phyloP scores from a whole-genome alignment of 2,113 vertebrate genomes.

The Burhinus bistriatus region DNA sequence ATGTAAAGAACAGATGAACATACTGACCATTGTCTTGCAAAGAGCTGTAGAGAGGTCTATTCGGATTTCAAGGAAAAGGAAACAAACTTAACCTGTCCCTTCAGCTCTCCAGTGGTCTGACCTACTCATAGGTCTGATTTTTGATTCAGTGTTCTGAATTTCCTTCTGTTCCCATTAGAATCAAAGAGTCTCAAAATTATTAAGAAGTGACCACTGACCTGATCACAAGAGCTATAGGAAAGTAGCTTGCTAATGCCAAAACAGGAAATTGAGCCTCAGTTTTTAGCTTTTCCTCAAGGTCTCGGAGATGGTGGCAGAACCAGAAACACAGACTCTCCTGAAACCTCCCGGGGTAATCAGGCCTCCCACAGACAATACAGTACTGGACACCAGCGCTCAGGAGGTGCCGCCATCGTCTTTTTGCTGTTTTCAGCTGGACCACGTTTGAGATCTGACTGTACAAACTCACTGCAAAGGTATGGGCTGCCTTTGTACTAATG shows the following conservation, averaged over 20 bases:
- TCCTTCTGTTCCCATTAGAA: background rate
- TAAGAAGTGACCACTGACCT: background rate
- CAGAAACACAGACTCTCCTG: background rate
- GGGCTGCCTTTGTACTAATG: background rate
- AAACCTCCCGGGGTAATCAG: accelerated
- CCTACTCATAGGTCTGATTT: background rate
- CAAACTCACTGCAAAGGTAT: background rate
- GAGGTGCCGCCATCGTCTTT: background rate
- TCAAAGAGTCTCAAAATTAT: background rate
- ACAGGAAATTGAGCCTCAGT: background rate
- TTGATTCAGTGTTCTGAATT: background rate
- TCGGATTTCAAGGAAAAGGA: background rate
- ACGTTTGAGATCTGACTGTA: background rate
- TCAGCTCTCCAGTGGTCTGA: background rate
- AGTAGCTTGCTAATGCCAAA: background rate
- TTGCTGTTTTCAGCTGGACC: background rate
- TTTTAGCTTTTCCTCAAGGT: background rate
- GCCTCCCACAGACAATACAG: background rate
- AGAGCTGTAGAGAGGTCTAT: background rate
- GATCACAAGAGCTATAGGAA: background rate
- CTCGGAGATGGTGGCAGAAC: background rate
- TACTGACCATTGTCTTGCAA: background rate
- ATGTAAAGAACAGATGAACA: background rate
- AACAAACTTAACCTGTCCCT: background rate
- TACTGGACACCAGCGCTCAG: background rate